Evolutionary conservation across 2,797 vertebrate species (phyloP).

Genomic region (Ispidina lecontei): DNA sequence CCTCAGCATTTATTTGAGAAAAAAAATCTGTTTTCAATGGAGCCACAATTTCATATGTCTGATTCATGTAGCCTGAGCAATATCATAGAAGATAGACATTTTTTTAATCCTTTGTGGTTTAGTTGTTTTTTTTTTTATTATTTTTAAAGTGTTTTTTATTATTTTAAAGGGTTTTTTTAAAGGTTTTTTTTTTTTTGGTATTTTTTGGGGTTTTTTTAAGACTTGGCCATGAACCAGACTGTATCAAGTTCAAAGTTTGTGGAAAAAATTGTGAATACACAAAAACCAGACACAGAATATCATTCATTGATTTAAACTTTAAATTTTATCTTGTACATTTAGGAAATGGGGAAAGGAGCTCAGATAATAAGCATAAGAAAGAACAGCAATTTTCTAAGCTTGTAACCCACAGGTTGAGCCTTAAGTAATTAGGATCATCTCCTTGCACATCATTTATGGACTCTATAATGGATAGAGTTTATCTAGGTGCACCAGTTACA

Average conservation of each 20-base stretch:
- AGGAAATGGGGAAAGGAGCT: not conserved
- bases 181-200: no score
- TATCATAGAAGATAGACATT: not conserved
- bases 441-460: not conserved
- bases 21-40: conserved; percentile 50
- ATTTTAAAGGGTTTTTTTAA: no score
- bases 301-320: not conserved
- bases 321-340: not conserved
- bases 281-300: not conserved
- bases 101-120: not conserved
- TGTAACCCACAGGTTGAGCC: not conserved
- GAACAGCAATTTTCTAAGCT: not conserved
- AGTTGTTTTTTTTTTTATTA: not conserved
- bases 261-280: not conserved
- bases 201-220: not conserved
- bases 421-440: not conserved
- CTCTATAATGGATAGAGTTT: not conserved
- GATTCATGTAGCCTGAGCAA: conserved; percentile 8
- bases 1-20: conserved; percentile 37
- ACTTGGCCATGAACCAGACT: conserved; percentile 11
- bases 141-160: no score
- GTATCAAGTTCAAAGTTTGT: conserved; percentile 15
- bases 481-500: not conserved
- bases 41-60: not conserved
- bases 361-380: not conserved